These are phyloP conservation scores for Cygnus buccinator DNA, from an alignment of 2,113 vertebrate species.

Conservation along the genomic window DNA sequence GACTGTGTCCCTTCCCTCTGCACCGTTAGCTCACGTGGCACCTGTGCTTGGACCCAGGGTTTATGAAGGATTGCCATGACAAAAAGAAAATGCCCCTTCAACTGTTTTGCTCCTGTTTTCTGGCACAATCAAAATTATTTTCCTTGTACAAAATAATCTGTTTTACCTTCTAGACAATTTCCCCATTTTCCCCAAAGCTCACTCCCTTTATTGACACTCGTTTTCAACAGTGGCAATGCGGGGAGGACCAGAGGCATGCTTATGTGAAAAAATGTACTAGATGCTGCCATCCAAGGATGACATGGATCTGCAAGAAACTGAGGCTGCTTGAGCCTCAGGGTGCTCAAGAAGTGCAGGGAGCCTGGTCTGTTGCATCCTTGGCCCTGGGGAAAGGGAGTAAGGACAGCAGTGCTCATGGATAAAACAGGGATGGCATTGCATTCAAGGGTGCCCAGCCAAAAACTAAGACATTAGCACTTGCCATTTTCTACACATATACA, in stretches of 20 bases:
- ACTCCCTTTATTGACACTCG: rapidly evolving
- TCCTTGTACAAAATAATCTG: background rate
- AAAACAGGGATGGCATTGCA: rapidly evolving
- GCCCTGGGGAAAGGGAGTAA: background rate
- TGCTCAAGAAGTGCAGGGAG: background rate
- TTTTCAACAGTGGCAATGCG: background rate
- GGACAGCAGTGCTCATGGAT: background rate
- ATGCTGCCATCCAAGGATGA: no score
- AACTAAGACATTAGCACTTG: background rate
- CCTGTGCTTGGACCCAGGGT: no score
- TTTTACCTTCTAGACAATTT: background rate
- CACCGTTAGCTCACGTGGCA: rapidly evolving
- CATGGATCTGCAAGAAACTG: background rate
- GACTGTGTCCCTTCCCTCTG: rapidly evolving
- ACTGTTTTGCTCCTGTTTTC: background rate
- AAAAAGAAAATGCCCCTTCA: background rate
- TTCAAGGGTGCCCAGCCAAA: background rate
- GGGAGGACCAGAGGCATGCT: rapidly evolving
- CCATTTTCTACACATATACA: background rate
- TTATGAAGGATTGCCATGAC: rapidly evolving
- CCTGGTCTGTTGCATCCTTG: background rate
- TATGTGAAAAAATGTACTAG: rapidly evolving
- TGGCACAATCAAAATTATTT: background rate
- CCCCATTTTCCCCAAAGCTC: background rate
- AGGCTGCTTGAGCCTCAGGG: background rate